Percentiles rank a stretch among this genome's conserved stretches.
phyloP scores from a whole-genome alignment of 2,797 vertebrate genomes.

The Phalanger gymnotis region DNA sequence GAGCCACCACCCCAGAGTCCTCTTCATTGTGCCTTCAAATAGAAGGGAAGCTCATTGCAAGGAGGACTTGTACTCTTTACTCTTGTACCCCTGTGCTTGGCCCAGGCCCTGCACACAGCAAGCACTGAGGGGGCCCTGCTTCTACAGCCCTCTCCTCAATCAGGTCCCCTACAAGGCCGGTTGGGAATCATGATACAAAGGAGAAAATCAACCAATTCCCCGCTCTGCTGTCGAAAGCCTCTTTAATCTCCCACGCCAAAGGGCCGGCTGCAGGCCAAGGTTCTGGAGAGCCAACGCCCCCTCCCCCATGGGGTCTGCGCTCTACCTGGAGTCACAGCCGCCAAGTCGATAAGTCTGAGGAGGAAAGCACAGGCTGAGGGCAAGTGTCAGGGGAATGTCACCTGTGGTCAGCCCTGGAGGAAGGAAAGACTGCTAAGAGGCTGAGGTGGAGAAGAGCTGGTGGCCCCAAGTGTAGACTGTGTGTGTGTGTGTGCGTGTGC shows the following conservation, averaged over 20 bases:
- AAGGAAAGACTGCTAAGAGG: no score
- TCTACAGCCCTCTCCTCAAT: not conserved
- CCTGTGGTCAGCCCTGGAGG: no score
- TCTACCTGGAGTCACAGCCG: no score
- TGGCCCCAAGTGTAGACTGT: not conserved
- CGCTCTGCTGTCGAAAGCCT: conserved; percentile 27
- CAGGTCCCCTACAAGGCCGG: not conserved
- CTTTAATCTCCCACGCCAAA: conserved; percentile 17
- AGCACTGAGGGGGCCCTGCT: not conserved
- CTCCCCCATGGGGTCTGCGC: no score
- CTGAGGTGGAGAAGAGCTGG: no score
- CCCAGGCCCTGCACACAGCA: not conserved
- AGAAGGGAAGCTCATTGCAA: no score
- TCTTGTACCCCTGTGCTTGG: not conserved
- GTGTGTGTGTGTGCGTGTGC: not conserved
- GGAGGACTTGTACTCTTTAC: not conserved
- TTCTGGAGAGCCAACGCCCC: not conserved
- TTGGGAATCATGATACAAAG: not conserved
- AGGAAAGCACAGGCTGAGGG: no score
- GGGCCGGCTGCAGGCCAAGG: no score
- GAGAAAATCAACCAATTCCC: not conserved
- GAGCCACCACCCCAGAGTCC: not conserved
- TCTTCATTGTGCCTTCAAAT: not conserved
- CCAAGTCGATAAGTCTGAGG: not conserved
- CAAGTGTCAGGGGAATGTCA: no score